Percentiles rank a stretch among this genome's conserved stretches.
Evolutionary conservation across 2,888 invertebrate genomes (phyloP).

Genomic region (Callimorpha dominula): DNA sequence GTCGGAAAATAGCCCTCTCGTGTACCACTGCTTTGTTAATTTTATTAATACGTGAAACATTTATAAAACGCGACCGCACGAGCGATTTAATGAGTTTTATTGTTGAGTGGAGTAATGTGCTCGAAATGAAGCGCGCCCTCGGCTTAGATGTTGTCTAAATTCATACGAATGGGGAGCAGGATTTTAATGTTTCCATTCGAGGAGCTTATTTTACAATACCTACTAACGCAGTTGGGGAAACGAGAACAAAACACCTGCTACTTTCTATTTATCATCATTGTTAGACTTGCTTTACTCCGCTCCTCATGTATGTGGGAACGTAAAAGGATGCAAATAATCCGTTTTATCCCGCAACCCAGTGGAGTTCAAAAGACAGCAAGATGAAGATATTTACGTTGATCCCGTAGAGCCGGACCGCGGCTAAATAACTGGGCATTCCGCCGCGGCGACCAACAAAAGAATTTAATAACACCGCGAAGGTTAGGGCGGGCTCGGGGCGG

Average conservation of each 20-base stretch:
- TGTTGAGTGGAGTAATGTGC: conserved; percentile 82
- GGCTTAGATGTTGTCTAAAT: conserved; percentile 74
- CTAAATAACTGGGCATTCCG: conserved; percentile 79
- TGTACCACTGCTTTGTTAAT: conserved; percentile 83
- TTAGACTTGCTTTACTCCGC: conserved; percentile 51
- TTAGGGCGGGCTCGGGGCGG: conserved; percentile 63
- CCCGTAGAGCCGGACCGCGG: conserved; percentile 70
- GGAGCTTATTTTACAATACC: conserved; percentile 71
- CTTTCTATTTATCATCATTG: conserved; percentile 60
- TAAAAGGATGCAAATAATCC: conserved; percentile 69
- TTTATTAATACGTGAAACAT: conserved; percentile 87
- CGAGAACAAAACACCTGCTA: conserved; percentile 67
- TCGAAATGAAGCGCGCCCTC: conserved; percentile 72
- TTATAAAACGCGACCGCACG: conserved; percentile 83
- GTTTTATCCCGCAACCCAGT: conserved; percentile 65
- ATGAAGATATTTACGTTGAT: conserved; percentile 75
- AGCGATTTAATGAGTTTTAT: conserved; percentile 85
- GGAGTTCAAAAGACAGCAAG: conserved; percentile 72
- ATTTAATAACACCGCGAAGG: conserved; percentile 80
- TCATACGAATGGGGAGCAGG: conserved; percentile 55
- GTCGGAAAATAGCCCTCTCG: conserved; percentile 82
- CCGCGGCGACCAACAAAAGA: conserved; percentile 77
- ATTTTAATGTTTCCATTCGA: conserved; percentile 76
- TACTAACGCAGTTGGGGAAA: conserved; percentile 15
- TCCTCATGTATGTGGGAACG: conserved; percentile 37